Evolutionary conservation across 2,888 invertebrate species (phyloP), one percentile per base, ranked within the genome.

Genomic region (Drosophila gaucha): DNA sequence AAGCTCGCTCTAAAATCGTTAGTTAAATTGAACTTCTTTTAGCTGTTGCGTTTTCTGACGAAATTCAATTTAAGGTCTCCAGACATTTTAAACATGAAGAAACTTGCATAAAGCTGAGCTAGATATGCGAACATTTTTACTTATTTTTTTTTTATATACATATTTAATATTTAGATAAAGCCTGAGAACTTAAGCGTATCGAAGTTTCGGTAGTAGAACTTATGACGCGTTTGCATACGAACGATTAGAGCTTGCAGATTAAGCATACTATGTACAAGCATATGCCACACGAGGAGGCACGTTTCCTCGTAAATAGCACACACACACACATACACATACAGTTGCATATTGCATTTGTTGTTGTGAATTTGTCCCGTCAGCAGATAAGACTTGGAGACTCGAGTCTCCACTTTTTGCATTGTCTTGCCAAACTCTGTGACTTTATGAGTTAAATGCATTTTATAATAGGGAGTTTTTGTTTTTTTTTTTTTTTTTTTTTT

Each of bases 121-220:
- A 24, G 33, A 49, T 41, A 41, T 26, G 14, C 5, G 6, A 9
- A 2, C 28, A 43, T 2, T 22, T 2, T 5, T n/a, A n/a, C 2
- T 10, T 8, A 8, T 6, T 28, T 10, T 28, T 3, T 12, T 22
- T 39, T 18, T 4, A 10, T 20, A 2, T 2, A 20, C 6, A 24
- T 39, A 35, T 31, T 33, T 39, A 3, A 28, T 41, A 31, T 38
- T 52, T 36, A 16, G 68, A 68, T 74, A 74, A 74, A 74, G 75
- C 75, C 69, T 73, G 75, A 73, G 72, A 73, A 73, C 72, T 36
- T 50, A 12, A 20, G 49, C 74, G 16, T 73, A 73, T 71, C 68
- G 41, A 54, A 67, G 50, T 54, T 67, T 67, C 43, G 51, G 56
- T 39, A 44, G 49, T 38, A 39, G 60, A 52, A 54, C 41, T 63